Base-by-base conservation (phyloP, 2,113 vertebrate genomes). In the Blennius ocellaris region DNA sequence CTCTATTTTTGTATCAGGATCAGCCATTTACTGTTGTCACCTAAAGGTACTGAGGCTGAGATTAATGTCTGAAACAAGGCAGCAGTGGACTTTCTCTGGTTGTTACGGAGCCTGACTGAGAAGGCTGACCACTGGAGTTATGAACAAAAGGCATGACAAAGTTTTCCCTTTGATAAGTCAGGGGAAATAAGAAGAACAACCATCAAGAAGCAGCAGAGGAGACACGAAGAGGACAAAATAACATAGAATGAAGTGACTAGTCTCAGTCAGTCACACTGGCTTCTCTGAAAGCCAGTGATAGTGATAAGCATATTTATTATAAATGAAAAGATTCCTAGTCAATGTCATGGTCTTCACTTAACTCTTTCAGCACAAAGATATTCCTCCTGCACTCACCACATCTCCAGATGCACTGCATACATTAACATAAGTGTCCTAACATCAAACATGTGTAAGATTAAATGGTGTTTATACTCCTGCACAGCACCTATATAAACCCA, bases 1-100 rank as follows among this genome's bases (percentile, higher is more conserved):
- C 49, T 85, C 89, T 92, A 92, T 93, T 92, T 92, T 89, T 91
- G 85, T 61, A 82, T 76, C 74, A 56, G 52, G 65, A 79, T 76
- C 79, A 92, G 79, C 83, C 72, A 82, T 90, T 92, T 90, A 69
- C 78, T 73, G 69, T 74, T 81, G 80, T 83, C 71, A 80, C 73
- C 73, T 78, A 75, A 78, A 90, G 87, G 81, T 87, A 84, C 55
- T 16, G 68, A 50, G 55, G 64, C 51, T 69, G 64, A 71, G 67
- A 80, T 87, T 59, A 73, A 70, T 85, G 65, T 61, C 36, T 69
- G n/a, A 82, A 61, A 76, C 53, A 63, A 56, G 1, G 64, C 17
- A 63, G 50, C 76, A 8, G 43, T 70, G 75, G 69, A 82, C 69
- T 72, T 74, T 15, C 39, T 71, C 41, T 65, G 53, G 52, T 75